Percentiles rank a stretch among this genome's conserved stretches.
These are phyloP conservation scores for Cyclargus thomasi DNA, from an alignment of 1,140 invertebrate genomes.

Conservation along the genomic window DNA sequence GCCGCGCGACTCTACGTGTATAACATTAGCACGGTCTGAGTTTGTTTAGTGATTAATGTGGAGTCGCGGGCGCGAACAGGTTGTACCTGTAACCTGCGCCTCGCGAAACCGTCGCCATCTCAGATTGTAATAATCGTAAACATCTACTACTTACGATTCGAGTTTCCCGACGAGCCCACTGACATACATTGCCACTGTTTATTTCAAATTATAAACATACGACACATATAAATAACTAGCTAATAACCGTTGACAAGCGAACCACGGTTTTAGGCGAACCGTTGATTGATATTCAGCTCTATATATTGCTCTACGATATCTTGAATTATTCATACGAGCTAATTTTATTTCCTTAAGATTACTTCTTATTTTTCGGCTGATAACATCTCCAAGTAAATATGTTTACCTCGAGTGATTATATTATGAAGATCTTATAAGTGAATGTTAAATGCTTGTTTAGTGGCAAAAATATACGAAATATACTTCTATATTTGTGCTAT, in stretches of 20 bases:
- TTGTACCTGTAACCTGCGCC: background rate
- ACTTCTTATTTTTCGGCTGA: background rate
- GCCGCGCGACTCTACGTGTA: conserved; percentile 4
- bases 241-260: background rate
- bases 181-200: conserved; percentile 2
- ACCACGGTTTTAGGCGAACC: background rate
- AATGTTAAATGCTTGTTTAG: background rate
- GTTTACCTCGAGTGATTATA: background rate
- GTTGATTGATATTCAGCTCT: background rate
- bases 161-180: background rate
- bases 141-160: background rate
- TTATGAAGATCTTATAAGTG: background rate
- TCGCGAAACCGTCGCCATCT: background rate
- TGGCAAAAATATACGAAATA: no score
- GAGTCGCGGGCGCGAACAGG: conserved; percentile 13
- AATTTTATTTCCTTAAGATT: background rate
- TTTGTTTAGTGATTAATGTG: conserved; percentile 8
- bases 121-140: background rate
- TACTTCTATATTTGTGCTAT: background rate
- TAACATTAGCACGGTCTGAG: conserved; percentile 5
- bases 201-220: background rate
- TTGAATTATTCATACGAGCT: background rate
- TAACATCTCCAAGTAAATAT: background rate
- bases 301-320: background rate
- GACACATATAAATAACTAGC: background rate